Conservation (phyloP, 2,113 vertebrate species). For the Myrmecobius fasciatus region DNA sequence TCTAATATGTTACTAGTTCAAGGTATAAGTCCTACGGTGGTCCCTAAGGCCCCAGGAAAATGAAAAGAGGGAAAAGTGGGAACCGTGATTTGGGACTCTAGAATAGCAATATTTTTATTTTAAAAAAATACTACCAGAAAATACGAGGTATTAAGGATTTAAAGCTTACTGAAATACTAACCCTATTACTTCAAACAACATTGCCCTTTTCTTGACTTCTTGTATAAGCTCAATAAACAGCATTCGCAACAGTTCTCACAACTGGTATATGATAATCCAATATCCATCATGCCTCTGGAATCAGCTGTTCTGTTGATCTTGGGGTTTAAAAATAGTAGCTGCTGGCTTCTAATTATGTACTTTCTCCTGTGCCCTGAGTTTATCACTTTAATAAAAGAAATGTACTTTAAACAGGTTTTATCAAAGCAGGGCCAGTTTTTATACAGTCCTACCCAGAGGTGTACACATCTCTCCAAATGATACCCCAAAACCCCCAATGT, state of each 20-base stretch:
- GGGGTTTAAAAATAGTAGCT: not conserved
- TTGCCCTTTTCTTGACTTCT: not conserved
- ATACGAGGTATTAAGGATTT: not conserved
- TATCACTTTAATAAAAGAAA: not conserved
- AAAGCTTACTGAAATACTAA: not conserved
- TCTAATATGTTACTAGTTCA: not conserved
- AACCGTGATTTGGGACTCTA: not conserved
- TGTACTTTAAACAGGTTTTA: not conserved
- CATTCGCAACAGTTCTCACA: not conserved
- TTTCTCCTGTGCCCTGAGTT: not conserved
- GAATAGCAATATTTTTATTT: not conserved
- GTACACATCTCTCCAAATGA: not conserved
- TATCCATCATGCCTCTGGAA: slow-evolving; percentile 11
- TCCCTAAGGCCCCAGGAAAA: not conserved
- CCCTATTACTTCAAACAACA: not conserved
- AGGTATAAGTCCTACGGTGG: not conserved
- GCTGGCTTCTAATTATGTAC: not conserved
- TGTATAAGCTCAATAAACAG: not conserved
- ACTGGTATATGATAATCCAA: slow-evolving; percentile 4
- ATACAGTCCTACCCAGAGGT: not conserved
- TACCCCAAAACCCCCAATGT: not conserved
- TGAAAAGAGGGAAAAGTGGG: not conserved
- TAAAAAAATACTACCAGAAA: not conserved
- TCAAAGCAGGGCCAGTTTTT: not conserved
- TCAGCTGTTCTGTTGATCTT: slow-evolving; percentile 16